A percentile compares a stretch with the other conserved stretches of the same genome.
Conservation (phyloP, 2,797 vertebrate species). For the Anguilla anguilla region DNA sequence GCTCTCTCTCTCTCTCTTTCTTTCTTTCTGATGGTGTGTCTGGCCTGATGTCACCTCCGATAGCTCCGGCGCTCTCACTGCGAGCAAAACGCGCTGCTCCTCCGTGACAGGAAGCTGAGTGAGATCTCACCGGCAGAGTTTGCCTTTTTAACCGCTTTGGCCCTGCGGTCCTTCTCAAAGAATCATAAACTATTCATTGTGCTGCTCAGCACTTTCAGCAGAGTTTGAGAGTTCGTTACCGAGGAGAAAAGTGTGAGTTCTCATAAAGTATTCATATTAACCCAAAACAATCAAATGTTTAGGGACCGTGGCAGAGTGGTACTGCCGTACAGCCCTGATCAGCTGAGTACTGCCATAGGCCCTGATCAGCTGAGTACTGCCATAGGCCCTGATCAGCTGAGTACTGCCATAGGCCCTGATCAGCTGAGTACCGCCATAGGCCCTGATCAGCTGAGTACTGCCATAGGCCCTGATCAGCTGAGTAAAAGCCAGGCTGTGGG, state of each 20-base stretch:
- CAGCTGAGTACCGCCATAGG: too few relatives aligned
- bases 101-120: not conserved
- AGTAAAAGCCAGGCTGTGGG: too few relatives aligned
- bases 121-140: not conserved
- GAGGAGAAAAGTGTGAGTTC: conserved; percentile 27
- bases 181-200: conserved; percentile 37
- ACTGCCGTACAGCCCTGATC: not conserved
- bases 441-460: too few relatives aligned
- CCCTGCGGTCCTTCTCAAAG: conserved; percentile 30
- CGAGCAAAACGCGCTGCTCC: not conserved
- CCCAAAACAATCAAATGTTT: conserved; percentile 44
- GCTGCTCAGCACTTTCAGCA: conserved; percentile 26
- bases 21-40: conserved; percentile 25
- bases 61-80: not conserved
- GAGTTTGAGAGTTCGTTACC: conserved; percentile 40
- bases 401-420: too few relatives aligned
- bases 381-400: too few relatives aligned
- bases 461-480: too few relatives aligned
- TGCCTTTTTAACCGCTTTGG: not conserved
- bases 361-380: not conserved
- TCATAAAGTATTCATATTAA: conserved; percentile 45
- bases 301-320: not conserved
- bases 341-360: not conserved
- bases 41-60: conserved; percentile 39
- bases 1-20: conserved; percentile 19